Percentiles rank a stretch among this genome's conserved stretches.
These are phyloP conservation scores for Ochotona princeps DNA, from an alignment of 2,113 vertebrate genomes.

Conservation along the genomic window DNA sequence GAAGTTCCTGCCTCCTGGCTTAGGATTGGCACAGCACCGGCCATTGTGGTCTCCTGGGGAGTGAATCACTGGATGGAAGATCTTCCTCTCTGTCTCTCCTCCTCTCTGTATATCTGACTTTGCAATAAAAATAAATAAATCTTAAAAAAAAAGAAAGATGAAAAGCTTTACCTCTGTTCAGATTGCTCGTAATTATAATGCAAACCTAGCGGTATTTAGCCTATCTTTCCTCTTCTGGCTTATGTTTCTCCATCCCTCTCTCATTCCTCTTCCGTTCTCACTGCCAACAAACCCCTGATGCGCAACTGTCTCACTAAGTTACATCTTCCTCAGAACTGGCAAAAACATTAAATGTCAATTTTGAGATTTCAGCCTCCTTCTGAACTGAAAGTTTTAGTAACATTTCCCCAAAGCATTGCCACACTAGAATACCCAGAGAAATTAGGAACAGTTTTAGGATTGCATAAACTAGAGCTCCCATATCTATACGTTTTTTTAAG, in stretches of 20 bases:
- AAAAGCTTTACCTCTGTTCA: conserved; percentile 21
- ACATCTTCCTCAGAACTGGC: neutral
- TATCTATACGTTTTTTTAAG: too few species aligned
- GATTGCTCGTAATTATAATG: neutral
- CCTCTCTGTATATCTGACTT: too few species aligned
- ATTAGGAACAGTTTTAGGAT: neutral
- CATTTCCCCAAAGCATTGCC: neutral
- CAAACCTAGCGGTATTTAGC: neutral
- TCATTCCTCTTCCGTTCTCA: neutral
- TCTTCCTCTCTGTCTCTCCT: too few species aligned
- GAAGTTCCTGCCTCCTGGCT: too few species aligned
- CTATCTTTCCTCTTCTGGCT: neutral
- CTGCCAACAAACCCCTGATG: neutral
- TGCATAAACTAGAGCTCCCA: neutral
- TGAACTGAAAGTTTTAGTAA: neutral
- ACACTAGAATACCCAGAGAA: neutral
- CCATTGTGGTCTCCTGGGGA: too few species aligned
- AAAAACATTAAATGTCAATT: neutral
- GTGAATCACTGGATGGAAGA: too few species aligned
- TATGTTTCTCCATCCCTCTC: neutral
- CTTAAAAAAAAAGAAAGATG: neutral
- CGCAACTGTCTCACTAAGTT: neutral
- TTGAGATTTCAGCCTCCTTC: neutral
- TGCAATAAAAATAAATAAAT: too few species aligned
- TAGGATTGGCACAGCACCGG: too few species aligned